Conservation (phyloP, 1,140 invertebrate genomes). For the Bactericera cockerelli region DNA sequence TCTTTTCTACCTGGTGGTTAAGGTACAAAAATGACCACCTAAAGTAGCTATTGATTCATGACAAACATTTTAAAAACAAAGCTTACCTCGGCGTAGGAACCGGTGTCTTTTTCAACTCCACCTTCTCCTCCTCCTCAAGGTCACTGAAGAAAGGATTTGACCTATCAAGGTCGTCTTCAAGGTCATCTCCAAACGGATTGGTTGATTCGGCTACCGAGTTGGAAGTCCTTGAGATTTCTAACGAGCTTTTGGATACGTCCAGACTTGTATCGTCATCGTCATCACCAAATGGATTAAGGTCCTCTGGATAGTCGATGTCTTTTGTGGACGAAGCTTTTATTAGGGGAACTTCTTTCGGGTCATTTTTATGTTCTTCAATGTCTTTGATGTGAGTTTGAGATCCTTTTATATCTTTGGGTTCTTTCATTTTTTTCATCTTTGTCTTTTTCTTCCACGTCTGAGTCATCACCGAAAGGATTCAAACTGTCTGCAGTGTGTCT, state of each 20-base stretch:
- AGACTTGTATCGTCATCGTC: conserved; percentile 40
- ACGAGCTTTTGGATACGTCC: conserved; percentile 24
- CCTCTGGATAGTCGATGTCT: conserved; percentile 44
- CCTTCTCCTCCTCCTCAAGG: conserved; percentile 38
- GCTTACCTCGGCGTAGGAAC: conserved; percentile 36
- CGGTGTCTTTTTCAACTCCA: conserved; percentile 29
- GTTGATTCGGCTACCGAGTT: conserved; percentile 26
- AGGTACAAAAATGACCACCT: too few species aligned
- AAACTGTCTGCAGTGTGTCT: conserved; percentile 16
- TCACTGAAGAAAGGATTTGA: conserved; percentile 55
- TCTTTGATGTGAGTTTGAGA: too few species aligned
- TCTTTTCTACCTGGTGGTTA: too few species aligned
- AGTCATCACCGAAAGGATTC: conserved; percentile 17
- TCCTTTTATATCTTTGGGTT: too few species aligned
- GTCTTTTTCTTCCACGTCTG: conserved; percentile 25
- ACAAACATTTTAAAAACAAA: too few species aligned
- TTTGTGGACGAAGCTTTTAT: conserved; percentile 15
- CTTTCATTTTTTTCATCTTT: background rate
- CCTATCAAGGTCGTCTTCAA: conserved; percentile 36
- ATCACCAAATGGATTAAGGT: conserved; percentile 60
- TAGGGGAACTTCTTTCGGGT: background rate
- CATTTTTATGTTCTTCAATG: too few species aligned
- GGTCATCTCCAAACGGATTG: conserved; percentile 56
- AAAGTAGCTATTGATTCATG: too few species aligned
- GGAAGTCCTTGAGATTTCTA: conserved; percentile 12